Evolutionary conservation across 2,113 vertebrate species (phyloP).

Genomic region (Thermophis baileyi): DNA sequence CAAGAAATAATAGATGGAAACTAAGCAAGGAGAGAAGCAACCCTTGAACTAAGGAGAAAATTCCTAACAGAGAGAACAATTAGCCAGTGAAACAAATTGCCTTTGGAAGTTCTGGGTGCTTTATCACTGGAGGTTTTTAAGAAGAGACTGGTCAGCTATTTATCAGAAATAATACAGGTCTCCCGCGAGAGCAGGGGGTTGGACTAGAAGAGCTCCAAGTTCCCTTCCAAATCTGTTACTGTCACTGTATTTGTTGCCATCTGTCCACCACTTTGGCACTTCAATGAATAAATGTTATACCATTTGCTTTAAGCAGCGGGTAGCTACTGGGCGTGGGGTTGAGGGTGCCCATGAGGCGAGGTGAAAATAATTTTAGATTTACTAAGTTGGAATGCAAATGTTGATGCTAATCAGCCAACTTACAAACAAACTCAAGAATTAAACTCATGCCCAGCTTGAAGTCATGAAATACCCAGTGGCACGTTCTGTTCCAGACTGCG

Average conservation of each 20-base stretch:
- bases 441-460: constrained; percentile 35
- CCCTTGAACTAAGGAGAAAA: neutral
- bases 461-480: constrained; percentile 59
- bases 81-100: neutral
- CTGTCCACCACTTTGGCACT: neutral
- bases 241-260: neutral
- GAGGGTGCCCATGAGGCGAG: constrained; percentile 17
- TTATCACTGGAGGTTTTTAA: neutral
- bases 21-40: neutral
- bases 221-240: neutral
- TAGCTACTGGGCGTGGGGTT: constrained; percentile 2
- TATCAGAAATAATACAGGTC: neutral
- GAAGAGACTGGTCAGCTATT: neutral
- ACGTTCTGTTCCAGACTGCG: constrained; percentile 63
- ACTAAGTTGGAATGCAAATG: constrained; percentile 60
- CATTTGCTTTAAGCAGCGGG: neutral
- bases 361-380: constrained; percentile 65
- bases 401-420: constrained; percentile 59
- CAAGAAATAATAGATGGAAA: no score
- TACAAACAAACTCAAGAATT: constrained; percentile 46
- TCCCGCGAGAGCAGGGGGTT: neutral
- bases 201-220: neutral
- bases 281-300: neutral
- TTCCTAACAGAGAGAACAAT: neutral
- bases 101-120: neutral